Evolutionary conservation across 2,888 invertebrate species (phyloP), one percentile per base, ranked within the genome.

Genomic region (Coleophora flavipennella): DNA sequence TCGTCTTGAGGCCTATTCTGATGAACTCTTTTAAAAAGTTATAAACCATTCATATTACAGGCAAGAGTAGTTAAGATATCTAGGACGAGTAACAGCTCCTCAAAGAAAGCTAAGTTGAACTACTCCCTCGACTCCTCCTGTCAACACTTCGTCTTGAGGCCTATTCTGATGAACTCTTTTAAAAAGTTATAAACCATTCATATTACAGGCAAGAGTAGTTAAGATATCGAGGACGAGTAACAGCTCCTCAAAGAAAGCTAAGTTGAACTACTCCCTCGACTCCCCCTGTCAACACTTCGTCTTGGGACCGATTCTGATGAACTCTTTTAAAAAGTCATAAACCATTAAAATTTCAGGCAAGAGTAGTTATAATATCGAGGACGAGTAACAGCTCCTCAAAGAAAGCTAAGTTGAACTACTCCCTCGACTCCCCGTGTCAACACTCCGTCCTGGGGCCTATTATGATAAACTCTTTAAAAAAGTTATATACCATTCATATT

Each of bases 221-320:
- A 6, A 4, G 20, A 20, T 6, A 20, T 20, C 20, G 20, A 20
- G 20, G 6, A 20, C n/a, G n/a, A n/a, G n/a, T n/a, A n/a, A n/a
- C 38, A 71, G 66, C 39, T 46, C 50, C 28, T 64, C 62, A 38
- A 75, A 68, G 46, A 73, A 64, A 47, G 50, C 79, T 47, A 50
- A 80, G 33, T 75, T 63, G 62, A 76, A 74, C 50, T 73, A 80
- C 48, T 52, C 62, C 14, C 32, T 75, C 36, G 68, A 67, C 38
- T 69, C 67, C 32, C 81, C 80, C 0, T 81, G 80, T 46, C 71
- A 79, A 51, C 80, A 81, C 55, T 83, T 80, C 46, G 76, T 79
- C 33, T 44, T 79, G 46, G 79, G 80, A 0, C 74, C 78, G 10
- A n/a, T n/a, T n/a, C n/a, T n/a, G n/a, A n/a, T n/a, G n/a, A n/a